Percentiles rank a stretch among this genome's conserved stretches.
Evolutionary conservation across 1,140 invertebrate genomes (phyloP).

Genomic region (Zaprionus vittiger): DNA sequence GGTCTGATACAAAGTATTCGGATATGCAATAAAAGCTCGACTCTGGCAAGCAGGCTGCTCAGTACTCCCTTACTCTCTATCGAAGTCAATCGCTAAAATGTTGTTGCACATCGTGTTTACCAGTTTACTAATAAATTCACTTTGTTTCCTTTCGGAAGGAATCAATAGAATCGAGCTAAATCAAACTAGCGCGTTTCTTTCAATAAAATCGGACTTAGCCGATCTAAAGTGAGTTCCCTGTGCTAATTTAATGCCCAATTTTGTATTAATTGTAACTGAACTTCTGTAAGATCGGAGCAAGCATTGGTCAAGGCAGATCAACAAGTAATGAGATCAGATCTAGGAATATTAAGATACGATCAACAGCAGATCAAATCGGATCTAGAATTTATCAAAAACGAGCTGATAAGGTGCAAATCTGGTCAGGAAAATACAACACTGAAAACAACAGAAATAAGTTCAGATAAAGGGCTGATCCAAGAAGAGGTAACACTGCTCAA

Average conservation of each 20-base stretch:
- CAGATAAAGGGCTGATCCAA: too few species aligned
- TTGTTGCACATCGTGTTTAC: background rate
- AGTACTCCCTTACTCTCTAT: background rate
- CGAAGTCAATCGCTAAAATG: background rate
- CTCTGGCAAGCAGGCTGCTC: background rate
- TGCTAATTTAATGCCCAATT: background rate
- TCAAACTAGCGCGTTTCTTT: background rate
- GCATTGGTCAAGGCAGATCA: too few species aligned
- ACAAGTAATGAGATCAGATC: too few species aligned
- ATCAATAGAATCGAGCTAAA: background rate
- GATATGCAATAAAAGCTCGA: too few species aligned
- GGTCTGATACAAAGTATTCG: background rate
- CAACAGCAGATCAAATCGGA: background rate
- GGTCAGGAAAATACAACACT: too few species aligned
- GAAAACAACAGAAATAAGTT: too few species aligned
- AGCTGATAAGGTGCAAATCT: too few species aligned
- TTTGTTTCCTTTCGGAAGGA: background rate
- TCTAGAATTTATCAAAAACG: too few species aligned
- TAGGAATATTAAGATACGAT: background rate
- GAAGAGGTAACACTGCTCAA: too few species aligned
- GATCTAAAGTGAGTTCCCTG: background rate
- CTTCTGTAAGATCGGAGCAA: too few species aligned
- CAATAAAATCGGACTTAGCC: background rate
- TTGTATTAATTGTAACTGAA: too few species aligned
- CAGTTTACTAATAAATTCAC: background rate